phyloP scores from a whole-genome alignment of 2,113 vertebrate genomes.

The Nothocercus julius region DNA sequence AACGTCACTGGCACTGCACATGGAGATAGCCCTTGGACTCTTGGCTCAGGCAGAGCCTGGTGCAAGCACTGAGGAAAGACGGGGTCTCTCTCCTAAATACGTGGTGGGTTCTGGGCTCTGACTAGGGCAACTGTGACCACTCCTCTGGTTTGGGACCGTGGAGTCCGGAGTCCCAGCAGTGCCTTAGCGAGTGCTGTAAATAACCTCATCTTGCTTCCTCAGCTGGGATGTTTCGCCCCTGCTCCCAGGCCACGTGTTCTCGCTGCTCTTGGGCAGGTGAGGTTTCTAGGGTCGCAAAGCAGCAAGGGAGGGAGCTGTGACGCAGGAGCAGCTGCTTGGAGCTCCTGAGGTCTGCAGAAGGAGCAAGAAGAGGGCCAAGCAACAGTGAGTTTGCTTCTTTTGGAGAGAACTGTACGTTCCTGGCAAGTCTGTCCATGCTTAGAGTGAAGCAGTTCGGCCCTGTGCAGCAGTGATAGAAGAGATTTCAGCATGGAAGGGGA shows the following conservation, averaged over 20 bases:
- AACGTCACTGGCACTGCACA: neutral
- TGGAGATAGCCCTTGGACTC: neutral
- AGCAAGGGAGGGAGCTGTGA: neutral
- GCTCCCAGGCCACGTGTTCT: neutral
- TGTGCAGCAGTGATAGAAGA: neutral
- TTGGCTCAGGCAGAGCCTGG: neutral
- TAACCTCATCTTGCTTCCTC: neutral
- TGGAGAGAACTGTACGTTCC: neutral
- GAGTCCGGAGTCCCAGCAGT: neutral
- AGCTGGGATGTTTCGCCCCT: neutral
- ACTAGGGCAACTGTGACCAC: too few relatives aligned
- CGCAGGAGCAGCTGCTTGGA: neutral
- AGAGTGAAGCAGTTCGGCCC: neutral
- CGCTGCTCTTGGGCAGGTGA: neutral
- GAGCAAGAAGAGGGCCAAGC: neutral
- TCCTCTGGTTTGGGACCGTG: neutral
- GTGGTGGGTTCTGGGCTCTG: neutral
- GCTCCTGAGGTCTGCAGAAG: neutral
- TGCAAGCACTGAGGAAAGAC: neutral
- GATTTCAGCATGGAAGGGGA: neutral
- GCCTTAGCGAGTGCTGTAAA: neutral
- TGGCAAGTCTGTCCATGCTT: neutral
- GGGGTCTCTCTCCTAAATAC: neutral
- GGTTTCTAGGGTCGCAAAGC: neutral
- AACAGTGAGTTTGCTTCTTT: neutral